phyloP scores from a whole-genome alignment of 1,140 invertebrate genomes.

The Drosophila seguyi region DNA sequence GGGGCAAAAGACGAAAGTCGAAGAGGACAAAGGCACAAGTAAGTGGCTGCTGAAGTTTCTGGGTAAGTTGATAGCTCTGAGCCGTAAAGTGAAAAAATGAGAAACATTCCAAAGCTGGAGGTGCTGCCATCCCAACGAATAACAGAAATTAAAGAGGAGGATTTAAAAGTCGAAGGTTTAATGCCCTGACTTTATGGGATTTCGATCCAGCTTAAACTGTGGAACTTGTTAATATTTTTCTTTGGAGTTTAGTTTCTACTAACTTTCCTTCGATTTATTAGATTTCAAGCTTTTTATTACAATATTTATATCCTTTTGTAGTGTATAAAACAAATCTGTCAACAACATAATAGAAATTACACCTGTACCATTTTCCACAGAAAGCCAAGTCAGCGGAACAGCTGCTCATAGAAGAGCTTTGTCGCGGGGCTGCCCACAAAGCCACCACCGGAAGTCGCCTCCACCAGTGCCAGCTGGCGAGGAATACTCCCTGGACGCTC shows the following conservation, averaged over 20 bases:
- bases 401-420: constrained; percentile 66
- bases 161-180: neutral
- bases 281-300: neutral
- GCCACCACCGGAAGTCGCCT: constrained; percentile 28
- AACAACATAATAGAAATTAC: neutral
- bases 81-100: constrained; percentile 13
- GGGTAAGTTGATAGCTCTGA: neutral
- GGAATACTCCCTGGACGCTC: constrained; percentile 89
- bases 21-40: constrained; percentile 40
- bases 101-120: neutral
- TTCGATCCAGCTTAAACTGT: neutral
- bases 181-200: neutral
- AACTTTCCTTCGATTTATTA: neutral
- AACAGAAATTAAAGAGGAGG: neutral
- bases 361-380: neutral
- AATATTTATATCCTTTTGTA: neutral
- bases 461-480: constrained; percentile 41
- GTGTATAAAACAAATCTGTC: neutral
- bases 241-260: neutral
- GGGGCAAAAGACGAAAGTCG: constrained; percentile 21
- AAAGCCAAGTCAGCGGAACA: constrained; percentile 54
- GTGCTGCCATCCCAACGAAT: neutral
- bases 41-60: constrained; percentile 21
- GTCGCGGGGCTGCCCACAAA: constrained; percentile 48
- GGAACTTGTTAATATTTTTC: neutral